phyloP scores from a whole-genome alignment of 1,140 invertebrate species.

The Scaptomyza graminum region DNA sequence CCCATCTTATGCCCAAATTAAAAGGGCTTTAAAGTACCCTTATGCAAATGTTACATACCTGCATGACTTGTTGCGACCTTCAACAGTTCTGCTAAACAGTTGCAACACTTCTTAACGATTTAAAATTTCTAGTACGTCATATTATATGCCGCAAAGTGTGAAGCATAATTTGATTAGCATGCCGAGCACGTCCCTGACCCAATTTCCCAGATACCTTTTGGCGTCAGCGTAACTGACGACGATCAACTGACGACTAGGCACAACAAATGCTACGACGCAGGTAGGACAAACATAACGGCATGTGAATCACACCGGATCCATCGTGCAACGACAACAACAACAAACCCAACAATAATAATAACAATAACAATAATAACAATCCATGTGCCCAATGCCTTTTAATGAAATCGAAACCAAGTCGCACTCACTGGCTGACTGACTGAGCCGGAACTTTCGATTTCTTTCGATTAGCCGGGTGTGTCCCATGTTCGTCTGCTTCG shows the following conservation, averaged over 20 bases:
- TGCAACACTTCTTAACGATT: conserved; percentile 38
- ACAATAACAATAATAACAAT: conserved; percentile 24
- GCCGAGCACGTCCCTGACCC: conserved; percentile 79
- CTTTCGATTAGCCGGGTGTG: conserved; percentile 64
- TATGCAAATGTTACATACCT: neutral
- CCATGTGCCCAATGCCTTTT: conserved; percentile 45
- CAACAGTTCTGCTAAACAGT: conserved; percentile 20
- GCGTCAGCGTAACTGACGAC: conserved; percentile 22
- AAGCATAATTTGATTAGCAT: conserved; percentile 67
- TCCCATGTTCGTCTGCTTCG: conserved; percentile 13
- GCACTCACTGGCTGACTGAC: conserved; percentile 2
- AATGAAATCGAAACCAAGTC: conserved; percentile 70
- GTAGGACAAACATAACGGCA: conserved; percentile 31
- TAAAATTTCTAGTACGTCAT: conserved; percentile 53
- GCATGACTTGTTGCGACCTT: conserved; percentile 22
- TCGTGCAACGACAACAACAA: conserved; percentile 30
- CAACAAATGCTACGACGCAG: conserved; percentile 36
- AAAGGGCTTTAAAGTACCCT: neutral
- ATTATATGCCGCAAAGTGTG: conserved; percentile 22
- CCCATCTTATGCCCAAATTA: too few species aligned
- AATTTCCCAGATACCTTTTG: conserved; percentile 38
- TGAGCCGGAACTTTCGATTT: conserved; percentile 74
- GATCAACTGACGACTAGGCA: conserved; percentile 40
- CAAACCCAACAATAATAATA: conserved; percentile 3
- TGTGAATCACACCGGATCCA: conserved; percentile 71